These are phyloP conservation scores for Tetranychus truncatus DNA, from an alignment of 2,888 invertebrate genomes.

Conservation along the genomic window DNA sequence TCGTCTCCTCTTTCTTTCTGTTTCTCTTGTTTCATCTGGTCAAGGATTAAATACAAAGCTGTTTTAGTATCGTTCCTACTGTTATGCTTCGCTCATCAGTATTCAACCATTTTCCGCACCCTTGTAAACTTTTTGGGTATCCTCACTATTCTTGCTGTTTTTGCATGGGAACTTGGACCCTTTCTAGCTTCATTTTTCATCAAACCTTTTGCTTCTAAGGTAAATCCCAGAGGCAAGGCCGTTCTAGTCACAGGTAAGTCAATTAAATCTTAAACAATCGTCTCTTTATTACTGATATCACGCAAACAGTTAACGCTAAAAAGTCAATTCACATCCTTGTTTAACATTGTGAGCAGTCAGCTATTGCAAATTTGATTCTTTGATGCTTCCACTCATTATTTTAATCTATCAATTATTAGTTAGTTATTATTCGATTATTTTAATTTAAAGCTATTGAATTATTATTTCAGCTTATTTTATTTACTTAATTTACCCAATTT, in stretches of 20 bases:
- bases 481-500: no score
- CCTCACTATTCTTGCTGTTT: background rate
- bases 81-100: background rate
- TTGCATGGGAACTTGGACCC: slow-evolving; percentile 5
- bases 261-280: background rate
- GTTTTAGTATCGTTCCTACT: background rate
- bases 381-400: no score
- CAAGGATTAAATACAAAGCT: background rate
- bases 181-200: background rate
- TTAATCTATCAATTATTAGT: no score
- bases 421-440: no score
- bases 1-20: no score
- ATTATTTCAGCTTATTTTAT: no score
- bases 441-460: no score
- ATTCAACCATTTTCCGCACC: background rate
- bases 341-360: no score
- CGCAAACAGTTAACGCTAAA: background rate
- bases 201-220: slow-evolving; percentile 18
- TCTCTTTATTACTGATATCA: background rate
- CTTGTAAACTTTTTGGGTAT: background rate
- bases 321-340: background rate
- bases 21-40: background rate
- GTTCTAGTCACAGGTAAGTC: slow-evolving; percentile 18
- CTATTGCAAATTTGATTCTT: no score
- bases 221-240: slow-evolving; percentile 64